Conservation (phyloP, 2,888 invertebrate species). For the Pachydiplax longipennis region DNA sequence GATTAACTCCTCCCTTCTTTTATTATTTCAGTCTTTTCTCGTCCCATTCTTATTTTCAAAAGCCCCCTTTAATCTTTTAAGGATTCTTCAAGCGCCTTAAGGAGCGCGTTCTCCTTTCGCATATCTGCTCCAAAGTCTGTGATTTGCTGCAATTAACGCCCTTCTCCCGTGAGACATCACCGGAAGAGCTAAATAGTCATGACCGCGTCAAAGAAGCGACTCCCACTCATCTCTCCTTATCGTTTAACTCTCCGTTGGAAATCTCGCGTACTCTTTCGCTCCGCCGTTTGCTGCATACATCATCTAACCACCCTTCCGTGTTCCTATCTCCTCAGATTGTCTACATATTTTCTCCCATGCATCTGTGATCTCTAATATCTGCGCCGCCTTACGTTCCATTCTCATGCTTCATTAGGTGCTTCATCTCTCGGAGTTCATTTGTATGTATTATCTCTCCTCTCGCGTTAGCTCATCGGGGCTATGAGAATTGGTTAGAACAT, state of each 20-base stretch:
- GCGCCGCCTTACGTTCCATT: no score
- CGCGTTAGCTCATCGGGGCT: no score
- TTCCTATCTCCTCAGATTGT: neutral
- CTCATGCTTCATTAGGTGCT: no score
- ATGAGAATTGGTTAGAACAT: no score
- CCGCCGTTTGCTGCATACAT: neutral
- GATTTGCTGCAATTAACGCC: neutral
- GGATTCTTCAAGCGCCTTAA: neutral
- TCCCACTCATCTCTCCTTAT: neutral
- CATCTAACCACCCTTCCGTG: neutral
- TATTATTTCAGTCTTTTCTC: neutral
- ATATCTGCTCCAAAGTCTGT: neutral
- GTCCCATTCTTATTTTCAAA: neutral
- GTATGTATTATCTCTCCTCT: no score
- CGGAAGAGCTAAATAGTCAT: neutral
- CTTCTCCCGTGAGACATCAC: neutral
- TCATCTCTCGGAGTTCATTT: no score
- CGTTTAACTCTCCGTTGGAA: neutral
- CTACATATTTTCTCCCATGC: no score
- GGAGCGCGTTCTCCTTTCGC: neutral
- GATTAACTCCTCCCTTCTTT: neutral
- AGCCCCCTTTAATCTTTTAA: neutral
- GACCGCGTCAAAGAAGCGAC: neutral
- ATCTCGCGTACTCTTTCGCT: neutral
- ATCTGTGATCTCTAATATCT: no score